Conservation (phyloP, 2,888 invertebrate species). For the Graphium colonna region DNA sequence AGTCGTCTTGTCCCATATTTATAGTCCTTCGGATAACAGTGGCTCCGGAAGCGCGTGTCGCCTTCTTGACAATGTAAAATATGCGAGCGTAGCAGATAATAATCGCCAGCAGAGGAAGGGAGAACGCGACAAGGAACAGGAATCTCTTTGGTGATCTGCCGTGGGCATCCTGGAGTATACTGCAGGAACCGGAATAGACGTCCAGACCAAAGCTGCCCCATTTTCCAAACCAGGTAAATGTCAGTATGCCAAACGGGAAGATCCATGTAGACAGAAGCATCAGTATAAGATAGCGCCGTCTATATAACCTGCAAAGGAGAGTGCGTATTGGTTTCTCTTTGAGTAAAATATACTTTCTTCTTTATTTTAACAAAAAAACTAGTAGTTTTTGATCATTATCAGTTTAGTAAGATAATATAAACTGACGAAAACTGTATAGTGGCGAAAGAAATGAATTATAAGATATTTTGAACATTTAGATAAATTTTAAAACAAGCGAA, state of each 20-base stretch:
- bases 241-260: constrained; percentile 83
- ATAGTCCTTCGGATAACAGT: constrained; percentile 36
- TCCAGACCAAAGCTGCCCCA: constrained; percentile 92
- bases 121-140: constrained; percentile 90
- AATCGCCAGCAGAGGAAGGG: constrained; percentile 90
- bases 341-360: no score
- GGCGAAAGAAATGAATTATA: not conserved
- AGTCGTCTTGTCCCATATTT: constrained; percentile 31
- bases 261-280: constrained; percentile 89
- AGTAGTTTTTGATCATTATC: no score
- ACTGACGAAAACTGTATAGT: no score
- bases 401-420: no score
- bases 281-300: constrained; percentile 81
- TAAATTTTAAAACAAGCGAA: no score
- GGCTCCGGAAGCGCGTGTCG: constrained; percentile 81
- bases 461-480: no score
- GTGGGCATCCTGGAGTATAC: constrained; percentile 84
- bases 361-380: no score
- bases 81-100: constrained; percentile 91
- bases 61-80: constrained; percentile 87
- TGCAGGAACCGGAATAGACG: constrained; percentile 86
- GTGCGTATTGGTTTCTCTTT: no score
- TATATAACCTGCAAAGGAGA: constrained; percentile 82
- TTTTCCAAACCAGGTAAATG: constrained; percentile 85
- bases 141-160: constrained; percentile 87